These are phyloP conservation scores for Brenthis daphne DNA, from an alignment of 2,888 invertebrate species.

Conservation along the genomic window DNA sequence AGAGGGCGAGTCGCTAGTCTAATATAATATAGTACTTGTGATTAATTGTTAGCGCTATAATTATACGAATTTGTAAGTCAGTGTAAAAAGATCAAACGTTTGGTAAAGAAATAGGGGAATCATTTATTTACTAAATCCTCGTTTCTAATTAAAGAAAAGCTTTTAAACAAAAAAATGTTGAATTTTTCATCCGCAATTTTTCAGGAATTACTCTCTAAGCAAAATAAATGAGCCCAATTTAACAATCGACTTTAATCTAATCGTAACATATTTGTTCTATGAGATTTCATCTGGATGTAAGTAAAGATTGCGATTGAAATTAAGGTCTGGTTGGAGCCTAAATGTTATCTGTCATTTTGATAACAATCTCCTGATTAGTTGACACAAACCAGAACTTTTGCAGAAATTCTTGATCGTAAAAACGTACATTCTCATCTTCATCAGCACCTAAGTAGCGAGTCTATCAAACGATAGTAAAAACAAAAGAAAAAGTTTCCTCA, in stretches of 20 bases:
- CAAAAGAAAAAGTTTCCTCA: slow-evolving; percentile 14
- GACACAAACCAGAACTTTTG: slow-evolving; percentile 12
- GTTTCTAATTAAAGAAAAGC: too few species aligned
- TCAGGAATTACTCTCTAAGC: too few species aligned
- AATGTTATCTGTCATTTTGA: slow-evolving; percentile 1
- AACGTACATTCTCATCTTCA: neutral
- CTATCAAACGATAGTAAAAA: neutral
- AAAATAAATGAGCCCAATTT: too few species aligned
- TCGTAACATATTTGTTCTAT: neutral
- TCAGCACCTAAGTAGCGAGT: neutral
- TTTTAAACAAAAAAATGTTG: too few species aligned
- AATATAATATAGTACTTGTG: neutral
- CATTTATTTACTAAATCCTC: too few species aligned
- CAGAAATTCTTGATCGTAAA: neutral
- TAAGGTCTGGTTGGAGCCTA: neutral
- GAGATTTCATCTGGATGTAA: neutral
- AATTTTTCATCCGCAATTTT: too few species aligned
- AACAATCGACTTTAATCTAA: neutral
- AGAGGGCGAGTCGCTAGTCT: too few species aligned
- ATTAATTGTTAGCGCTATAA: neutral
- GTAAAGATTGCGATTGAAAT: neutral
- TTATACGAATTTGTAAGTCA: neutral
- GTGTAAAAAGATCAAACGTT: neutral
- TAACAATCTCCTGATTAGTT: neutral
- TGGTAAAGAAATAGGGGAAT: too few species aligned